Percentiles rank a stretch among this genome's conserved stretches.
phyloP scores from a whole-genome alignment of 2,797 vertebrate genomes.

The Neopelma chrysocephalum region DNA sequence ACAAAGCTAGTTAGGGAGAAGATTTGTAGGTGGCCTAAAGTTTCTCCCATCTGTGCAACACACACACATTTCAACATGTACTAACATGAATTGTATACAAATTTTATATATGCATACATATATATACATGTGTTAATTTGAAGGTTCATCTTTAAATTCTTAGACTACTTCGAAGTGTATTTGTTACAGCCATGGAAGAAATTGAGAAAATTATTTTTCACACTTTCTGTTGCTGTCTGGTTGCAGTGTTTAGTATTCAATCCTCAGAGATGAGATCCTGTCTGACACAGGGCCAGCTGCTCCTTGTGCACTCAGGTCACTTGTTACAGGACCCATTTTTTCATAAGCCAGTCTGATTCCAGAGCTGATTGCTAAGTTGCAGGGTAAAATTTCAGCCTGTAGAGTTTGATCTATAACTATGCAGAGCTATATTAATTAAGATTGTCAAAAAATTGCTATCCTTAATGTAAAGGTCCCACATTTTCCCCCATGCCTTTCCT shows the following conservation, averaged over 20 bases:
- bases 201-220: background rate
- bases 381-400: background rate
- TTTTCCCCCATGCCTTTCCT: background rate
- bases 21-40: background rate
- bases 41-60: background rate
- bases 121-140: background rate
- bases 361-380: background rate
- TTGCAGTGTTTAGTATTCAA: background rate
- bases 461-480: background rate
- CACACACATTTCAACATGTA: background rate
- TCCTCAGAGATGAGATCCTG: background rate
- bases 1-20: background rate
- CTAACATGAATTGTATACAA: background rate
- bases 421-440: background rate
- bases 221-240: background rate
- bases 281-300: background rate
- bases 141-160: background rate
- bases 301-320: fast-evolving
- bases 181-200: background rate
- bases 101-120: background rate
- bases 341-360: background rate
- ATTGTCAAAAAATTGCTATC: background rate
- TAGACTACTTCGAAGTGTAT: background rate
- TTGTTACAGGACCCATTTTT: background rate
- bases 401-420: background rate